Percentiles rank a stretch among this genome's conserved stretches.
Conservation (phyloP, 2,113 vertebrate genomes). For the Gnathonemus longibarbis region DNA sequence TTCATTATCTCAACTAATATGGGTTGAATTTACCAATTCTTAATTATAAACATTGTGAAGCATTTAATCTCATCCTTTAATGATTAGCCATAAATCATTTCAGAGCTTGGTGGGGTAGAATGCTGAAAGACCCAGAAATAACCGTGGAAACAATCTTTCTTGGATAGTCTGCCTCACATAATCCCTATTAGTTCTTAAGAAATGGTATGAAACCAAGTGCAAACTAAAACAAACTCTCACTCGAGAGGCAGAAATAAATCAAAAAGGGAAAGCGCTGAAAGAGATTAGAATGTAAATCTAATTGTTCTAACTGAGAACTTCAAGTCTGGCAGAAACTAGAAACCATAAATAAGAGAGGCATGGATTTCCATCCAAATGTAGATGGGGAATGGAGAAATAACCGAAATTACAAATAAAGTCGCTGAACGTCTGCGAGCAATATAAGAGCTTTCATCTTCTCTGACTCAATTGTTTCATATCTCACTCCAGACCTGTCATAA, state of each 20-base stretch:
- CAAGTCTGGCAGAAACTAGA: slow-evolving; percentile 8
- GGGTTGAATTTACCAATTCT: not conserved
- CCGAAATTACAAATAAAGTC: slow-evolving; percentile 8
- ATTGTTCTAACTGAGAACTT: slow-evolving; percentile 16
- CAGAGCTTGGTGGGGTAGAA: not conserved
- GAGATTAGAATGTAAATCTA: slow-evolving; percentile 20
- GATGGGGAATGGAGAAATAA: slow-evolving; percentile 6
- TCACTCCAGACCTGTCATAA: slow-evolving; percentile 12
- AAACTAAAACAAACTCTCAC: slow-evolving; percentile 2
- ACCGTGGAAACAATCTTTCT: not conserved
- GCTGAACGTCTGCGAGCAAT: slow-evolving; percentile 4
- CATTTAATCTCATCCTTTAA: slow-evolving; percentile 17
- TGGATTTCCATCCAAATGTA: slow-evolving; percentile 20
- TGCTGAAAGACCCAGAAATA: not conserved
- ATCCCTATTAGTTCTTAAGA: not conserved
- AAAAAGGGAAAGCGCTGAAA: not conserved
- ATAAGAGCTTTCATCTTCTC: slow-evolving; percentile 19
- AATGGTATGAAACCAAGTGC: not conserved
- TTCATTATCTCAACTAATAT: not conserved
- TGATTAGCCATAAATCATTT: slow-evolving; percentile 18
- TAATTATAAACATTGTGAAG: slow-evolving; percentile 8
- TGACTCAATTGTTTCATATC: slow-evolving; percentile 7
- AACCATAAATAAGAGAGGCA: slow-evolving; percentile 18
- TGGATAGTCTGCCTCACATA: not conserved
- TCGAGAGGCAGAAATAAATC: not conserved